Percentiles rank a stretch among this genome's conserved stretches.
Evolutionary conservation across 2,113 vertebrate genomes (phyloP).

Genomic region (Tragelaphus scriptus): DNA sequence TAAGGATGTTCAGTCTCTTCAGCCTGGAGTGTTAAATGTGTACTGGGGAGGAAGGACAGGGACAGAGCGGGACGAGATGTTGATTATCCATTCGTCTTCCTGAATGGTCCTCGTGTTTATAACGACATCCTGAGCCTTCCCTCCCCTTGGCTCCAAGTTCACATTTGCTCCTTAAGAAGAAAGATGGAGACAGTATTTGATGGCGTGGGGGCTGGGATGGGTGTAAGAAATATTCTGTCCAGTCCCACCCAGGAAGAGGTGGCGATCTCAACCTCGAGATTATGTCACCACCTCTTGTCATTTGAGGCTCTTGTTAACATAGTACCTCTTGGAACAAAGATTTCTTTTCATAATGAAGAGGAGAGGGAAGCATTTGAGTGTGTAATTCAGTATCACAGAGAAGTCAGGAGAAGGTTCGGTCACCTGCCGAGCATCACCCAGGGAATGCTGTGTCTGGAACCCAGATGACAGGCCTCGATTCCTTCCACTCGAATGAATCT

Average conservation of each 20-base stretch:
- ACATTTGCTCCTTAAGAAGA: constrained; percentile 45
- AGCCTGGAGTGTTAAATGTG: constrained; percentile 47
- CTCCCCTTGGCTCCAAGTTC: constrained; percentile 48
- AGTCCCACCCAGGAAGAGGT: neutral
- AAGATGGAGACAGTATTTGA: neutral
- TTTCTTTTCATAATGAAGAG: neutral
- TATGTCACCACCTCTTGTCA: neutral
- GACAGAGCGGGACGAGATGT: constrained; percentile 25
- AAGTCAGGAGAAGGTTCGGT: neutral
- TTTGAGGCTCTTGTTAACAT: constrained; percentile 17
- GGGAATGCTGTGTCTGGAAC: neutral
- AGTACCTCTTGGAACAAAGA: neutral
- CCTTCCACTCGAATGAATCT: neutral
- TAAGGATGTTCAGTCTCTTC: constrained; percentile 33
- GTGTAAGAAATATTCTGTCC: constrained; percentile 46
- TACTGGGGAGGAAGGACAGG: constrained; percentile 49
- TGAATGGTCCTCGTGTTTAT: constrained; percentile 60
- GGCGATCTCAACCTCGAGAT: neutral
- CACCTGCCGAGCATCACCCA: neutral
- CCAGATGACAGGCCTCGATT: neutral
- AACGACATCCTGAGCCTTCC: constrained; percentile 34
- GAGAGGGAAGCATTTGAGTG: constrained; percentile 12
- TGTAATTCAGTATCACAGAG: constrained; percentile 29
- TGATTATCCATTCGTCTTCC: constrained; percentile 69
- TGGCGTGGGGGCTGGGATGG: neutral